Conservation (phyloP, 2,113 vertebrate species). For the Leptodactylus fuscus region DNA sequence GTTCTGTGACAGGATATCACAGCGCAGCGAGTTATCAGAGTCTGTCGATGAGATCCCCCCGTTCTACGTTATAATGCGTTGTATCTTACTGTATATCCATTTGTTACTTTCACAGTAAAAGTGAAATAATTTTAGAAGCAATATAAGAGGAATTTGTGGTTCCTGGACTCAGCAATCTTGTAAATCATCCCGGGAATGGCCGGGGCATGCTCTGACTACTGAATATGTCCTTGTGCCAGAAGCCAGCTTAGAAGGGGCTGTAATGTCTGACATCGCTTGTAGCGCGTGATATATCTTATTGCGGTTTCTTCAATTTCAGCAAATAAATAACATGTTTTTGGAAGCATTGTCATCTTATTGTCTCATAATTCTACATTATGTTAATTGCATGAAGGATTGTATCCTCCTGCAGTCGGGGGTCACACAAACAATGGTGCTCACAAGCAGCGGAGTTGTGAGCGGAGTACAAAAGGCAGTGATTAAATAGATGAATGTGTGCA, state of each 20-base stretch:
- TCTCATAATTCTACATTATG: slow-evolving; percentile 42
- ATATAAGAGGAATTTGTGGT: not conserved
- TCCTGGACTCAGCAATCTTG: not conserved
- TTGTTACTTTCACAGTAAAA: not conserved
- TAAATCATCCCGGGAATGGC: not conserved
- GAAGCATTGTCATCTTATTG: slow-evolving; percentile 9
- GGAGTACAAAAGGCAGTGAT: slow-evolving; percentile 35
- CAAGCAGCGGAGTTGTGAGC: not conserved
- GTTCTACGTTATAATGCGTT: no score
- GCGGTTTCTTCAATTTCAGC: slow-evolving; percentile 13
- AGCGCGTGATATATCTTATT: not conserved
- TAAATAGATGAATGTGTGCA: slow-evolving; percentile 36
- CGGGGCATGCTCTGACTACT: not conserved
- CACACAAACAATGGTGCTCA: slow-evolving; percentile 37
- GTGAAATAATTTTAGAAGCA: not conserved
- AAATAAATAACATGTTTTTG: slow-evolving; percentile 39
- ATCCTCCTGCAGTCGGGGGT: slow-evolving; percentile 29
- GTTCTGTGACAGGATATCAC: no score
- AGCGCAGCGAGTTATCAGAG: no score
- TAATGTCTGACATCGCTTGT: not conserved
- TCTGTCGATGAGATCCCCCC: no score
- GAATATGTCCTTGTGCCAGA: not conserved
- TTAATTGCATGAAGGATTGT: slow-evolving; percentile 37
- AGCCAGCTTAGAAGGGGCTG: not conserved
- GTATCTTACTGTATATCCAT: not conserved